These are phyloP conservation scores for Lordiphosa andalusiaca DNA, from an alignment of 2,888 invertebrate species.

Conservation along the genomic window DNA sequence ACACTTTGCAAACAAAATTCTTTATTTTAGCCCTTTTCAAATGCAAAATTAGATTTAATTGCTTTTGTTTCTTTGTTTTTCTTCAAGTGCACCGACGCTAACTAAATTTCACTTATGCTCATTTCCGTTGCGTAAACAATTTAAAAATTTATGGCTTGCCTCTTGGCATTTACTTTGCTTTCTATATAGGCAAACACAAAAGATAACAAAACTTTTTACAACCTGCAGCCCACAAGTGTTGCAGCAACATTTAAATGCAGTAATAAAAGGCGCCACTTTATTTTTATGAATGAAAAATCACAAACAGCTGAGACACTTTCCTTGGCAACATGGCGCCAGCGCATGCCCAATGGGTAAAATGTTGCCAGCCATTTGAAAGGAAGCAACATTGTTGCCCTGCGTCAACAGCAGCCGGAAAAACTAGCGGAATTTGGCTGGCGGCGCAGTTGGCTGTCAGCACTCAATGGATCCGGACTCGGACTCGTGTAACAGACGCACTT, in stretches of 20 bases:
- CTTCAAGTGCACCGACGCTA: too few relatives aligned
- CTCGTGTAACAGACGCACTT: constrained; percentile 1
- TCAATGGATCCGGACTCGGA: constrained; percentile 54
- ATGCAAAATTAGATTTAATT: too few relatives aligned
- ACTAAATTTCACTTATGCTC: constrained; percentile 2
- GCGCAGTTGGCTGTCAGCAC: constrained; percentile 67
- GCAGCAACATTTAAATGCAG: constrained; percentile 40
- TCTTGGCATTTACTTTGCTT: constrained; percentile 9
- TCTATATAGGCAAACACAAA: constrained; percentile 5
- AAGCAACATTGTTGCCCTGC: constrained; percentile 25
- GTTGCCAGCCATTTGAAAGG: constrained; percentile 18
- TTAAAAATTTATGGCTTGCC: constrained; percentile 2
- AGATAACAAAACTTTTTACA: constrained; percentile 3
- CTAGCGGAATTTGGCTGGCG: constrained; percentile 45
- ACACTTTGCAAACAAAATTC: too few relatives aligned
- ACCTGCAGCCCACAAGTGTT: constrained; percentile 25
- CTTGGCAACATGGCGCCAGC: constrained; percentile 46
- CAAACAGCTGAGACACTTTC: constrained; percentile 24
- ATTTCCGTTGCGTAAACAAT: background rate
- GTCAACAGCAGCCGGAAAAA: constrained; percentile 45
- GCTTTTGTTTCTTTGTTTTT: too few relatives aligned
- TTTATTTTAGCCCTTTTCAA: too few relatives aligned
- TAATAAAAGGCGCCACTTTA: constrained; percentile 37
- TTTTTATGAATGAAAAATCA: constrained; percentile 62
- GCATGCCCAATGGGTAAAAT: constrained; percentile 47